These are phyloP conservation scores for Menidia beryllina DNA, from an alignment of 2,113 vertebrate genomes.

Conservation along the genomic window DNA sequence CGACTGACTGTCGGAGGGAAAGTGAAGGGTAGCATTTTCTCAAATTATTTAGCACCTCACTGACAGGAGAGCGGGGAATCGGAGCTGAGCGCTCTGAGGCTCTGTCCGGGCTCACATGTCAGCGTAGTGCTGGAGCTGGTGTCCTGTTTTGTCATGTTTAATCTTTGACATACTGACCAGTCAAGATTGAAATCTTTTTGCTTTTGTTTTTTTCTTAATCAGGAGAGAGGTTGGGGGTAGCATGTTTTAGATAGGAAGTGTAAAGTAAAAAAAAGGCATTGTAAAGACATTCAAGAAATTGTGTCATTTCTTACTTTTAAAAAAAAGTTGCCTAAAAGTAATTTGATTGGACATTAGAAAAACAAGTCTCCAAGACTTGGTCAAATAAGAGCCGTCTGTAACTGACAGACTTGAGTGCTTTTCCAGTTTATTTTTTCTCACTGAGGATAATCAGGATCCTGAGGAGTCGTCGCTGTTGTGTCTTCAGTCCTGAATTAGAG, in stretches of 20 bases:
- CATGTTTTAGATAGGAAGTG: too few relatives aligned
- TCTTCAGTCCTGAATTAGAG: neutral
- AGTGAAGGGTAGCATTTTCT: conserved; percentile 65
- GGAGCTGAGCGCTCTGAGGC: conserved; percentile 60
- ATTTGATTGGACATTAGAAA: neutral
- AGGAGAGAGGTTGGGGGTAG: too few relatives aligned
- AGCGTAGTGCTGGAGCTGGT: conserved; percentile 42
- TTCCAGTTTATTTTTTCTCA: conserved; percentile 20
- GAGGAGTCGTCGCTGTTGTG: neutral
- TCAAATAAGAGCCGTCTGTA: neutral
- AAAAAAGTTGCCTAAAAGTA: neutral
- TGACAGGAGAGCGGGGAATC: conserved; percentile 76
- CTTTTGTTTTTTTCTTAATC: neutral
- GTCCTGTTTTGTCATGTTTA: conserved; percentile 58
- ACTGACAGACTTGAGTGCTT: conserved; percentile 18
- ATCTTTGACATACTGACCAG: conserved; percentile 44
- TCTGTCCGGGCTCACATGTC: conserved; percentile 72
- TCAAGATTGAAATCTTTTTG: neutral
- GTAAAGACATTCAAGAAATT: conserved; percentile 4
- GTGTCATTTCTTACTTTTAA: neutral
- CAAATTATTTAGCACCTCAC: conserved; percentile 80
- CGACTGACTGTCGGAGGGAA: conserved; percentile 49
- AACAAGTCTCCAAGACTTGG: conserved; percentile 51
- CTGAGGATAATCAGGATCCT: neutral
- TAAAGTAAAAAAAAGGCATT: neutral